Conservation (phyloP, 2,113 vertebrate genomes). For the Astatotilapia flaviijosephi region DNA sequence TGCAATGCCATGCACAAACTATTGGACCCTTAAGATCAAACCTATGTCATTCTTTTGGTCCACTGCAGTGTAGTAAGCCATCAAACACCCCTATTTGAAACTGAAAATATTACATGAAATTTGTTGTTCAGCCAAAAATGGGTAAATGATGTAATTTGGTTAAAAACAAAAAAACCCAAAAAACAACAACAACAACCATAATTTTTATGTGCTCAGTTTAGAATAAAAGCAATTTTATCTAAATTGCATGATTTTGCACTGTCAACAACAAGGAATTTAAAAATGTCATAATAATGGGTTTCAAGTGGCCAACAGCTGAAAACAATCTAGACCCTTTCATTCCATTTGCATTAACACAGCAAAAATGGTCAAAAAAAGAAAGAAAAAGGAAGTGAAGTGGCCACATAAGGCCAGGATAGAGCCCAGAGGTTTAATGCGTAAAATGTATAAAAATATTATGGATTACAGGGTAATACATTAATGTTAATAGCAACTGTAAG, state of each 20-base stretch:
- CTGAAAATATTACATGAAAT: not conserved
- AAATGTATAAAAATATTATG: not conserved
- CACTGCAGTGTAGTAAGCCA: not conserved
- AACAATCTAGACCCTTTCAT: not conserved
- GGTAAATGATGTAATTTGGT: not conserved
- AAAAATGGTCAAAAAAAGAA: not conserved
- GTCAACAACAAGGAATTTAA: not conserved
- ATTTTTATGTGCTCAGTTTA: not conserved
- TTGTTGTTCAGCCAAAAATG: not conserved
- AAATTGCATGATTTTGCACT: not conserved
- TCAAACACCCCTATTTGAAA: rapidly evolving
- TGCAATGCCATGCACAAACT: not conserved
- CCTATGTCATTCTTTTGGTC: rapidly evolving
- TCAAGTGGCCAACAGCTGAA: not conserved
- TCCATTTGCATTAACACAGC: not conserved
- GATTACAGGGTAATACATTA: not conserved
- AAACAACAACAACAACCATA: too few species aligned
- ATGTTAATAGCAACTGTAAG: not conserved
- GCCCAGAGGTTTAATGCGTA: not conserved
- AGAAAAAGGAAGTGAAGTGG: not conserved
- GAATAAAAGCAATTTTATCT: not conserved
- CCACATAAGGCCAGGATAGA: not conserved
- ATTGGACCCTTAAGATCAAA: not conserved
- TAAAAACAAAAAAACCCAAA: too few species aligned
- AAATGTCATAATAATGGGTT: not conserved